Conservation (phyloP, 1,140 invertebrate genomes). For the Hycleus cichorii region DNA sequence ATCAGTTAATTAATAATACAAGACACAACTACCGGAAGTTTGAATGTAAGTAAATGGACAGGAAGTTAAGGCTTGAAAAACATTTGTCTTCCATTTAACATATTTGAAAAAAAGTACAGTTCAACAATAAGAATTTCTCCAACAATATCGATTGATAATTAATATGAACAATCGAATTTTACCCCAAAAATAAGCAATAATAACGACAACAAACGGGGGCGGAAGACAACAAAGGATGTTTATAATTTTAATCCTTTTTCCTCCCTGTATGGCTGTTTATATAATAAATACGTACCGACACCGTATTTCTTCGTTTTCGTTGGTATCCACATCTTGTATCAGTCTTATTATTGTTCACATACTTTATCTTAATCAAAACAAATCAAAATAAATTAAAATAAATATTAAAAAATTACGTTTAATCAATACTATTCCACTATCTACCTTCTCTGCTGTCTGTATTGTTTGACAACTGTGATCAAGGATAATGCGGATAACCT, state of each 20-base stretch:
- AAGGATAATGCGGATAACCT: slow-evolving; percentile 1
- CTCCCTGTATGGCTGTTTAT: background rate
- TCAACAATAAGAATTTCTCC: too few species aligned
- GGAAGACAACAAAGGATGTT: background rate
- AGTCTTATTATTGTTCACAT: slow-evolving; percentile 29
- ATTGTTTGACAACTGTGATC: slow-evolving; percentile 6
- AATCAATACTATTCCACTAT: background rate
- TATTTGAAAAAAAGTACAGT: too few species aligned
- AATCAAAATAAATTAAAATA: slow-evolving; percentile 22
- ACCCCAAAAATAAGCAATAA: too few species aligned
- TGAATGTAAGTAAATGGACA: too few species aligned
- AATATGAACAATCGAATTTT: too few species aligned
- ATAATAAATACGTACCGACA: slow-evolving; percentile 48
- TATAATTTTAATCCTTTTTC: background rate
- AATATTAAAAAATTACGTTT: background rate
- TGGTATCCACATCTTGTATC: slow-evolving; percentile 50
- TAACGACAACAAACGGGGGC: too few species aligned
- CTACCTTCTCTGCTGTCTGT: slow-evolving; percentile 5
- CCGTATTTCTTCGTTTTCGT: slow-evolving; percentile 58
- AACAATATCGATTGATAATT: too few species aligned
- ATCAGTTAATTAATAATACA: too few species aligned
- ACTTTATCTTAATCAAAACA: slow-evolving; percentile 18
- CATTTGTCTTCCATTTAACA: too few species aligned
- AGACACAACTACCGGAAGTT: too few species aligned
- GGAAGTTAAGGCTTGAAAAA: too few species aligned